Evolutionary conservation across 1,140 invertebrate genomes (phyloP), one percentile per base, ranked within the genome.

Genomic region (Drosophila orena): DNA sequence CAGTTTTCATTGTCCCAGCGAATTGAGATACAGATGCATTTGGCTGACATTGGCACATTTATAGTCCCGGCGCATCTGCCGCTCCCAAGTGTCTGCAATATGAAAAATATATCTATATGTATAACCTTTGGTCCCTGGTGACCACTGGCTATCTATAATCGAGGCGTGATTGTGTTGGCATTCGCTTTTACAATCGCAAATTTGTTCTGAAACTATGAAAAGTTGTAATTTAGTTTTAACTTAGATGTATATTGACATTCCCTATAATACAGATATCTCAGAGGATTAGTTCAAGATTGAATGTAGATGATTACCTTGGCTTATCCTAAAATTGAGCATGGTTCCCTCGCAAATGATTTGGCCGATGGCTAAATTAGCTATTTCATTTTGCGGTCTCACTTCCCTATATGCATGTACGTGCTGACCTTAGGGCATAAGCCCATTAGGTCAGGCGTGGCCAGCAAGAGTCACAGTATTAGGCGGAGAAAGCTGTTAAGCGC

Each of bases 381-480:
- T 37, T 49, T 42, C 20, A 37, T 44, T 35, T 11, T 17, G 46
- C 37, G 24, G 34, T 65, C 70, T 74, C 58, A 62, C 57, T 30
- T 44, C 15, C 17, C n/a, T n/a, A n/a, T n/a, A n/a, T n/a, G n/a
- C n/a, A 11, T 42, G 52, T 60, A 76, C 79, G 83, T 85, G 81
- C 83, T 70, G 65, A 34, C 22, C 64, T 38, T 20, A 10, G 57
- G 64, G 40, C 60, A 35, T 70, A 73, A 66, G 49, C 60, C 68
- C 74, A 85, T 85, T 88, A 88, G 83, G 70, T 78, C 74, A 81
- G 61, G 74, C 81, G 88, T 86, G 69, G 76, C 83, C 75, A 78
- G 27, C 30, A 3, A 2, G 27, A 17, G 37, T 15, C 38, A 15
- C 15, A 4, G 15, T 50, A 61, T 44, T 7, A 42, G 22, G 50